phyloP scores from a whole-genome alignment of 2,888 invertebrate species.

The Microctonus hyperodae region DNA sequence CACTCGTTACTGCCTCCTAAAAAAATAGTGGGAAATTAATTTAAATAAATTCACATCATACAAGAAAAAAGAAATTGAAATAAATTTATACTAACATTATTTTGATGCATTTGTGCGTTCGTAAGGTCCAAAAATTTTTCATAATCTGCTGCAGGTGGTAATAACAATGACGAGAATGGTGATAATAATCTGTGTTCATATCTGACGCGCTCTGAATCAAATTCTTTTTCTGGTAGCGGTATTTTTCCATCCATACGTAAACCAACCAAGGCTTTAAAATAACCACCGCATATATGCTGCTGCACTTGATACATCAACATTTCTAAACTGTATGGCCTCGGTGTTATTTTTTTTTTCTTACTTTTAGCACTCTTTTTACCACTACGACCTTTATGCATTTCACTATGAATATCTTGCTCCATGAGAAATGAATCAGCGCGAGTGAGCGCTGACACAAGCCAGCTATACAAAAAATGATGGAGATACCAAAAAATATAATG shows the following conservation, averaged over 20 bases:
- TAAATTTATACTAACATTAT: conserved; percentile 50
- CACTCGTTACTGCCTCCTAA: conserved; percentile 56
- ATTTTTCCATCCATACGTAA: conserved; percentile 89
- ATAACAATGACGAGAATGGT: conserved; percentile 84
- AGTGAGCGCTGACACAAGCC: conserved; percentile 89
- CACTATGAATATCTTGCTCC: conserved; percentile 73
- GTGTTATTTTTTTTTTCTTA: conserved; percentile 74
- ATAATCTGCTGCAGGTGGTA: conserved; percentile 92
- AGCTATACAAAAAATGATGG: conserved; percentile 93
- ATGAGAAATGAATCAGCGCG: conserved; percentile 86
- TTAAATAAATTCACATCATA: conserved; percentile 2
- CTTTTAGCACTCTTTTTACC: conserved; percentile 67
- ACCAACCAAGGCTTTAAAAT: conserved; percentile 85
- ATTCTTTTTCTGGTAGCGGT: conserved; percentile 83
- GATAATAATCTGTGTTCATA: conserved; percentile 90
- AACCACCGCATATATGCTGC: conserved; percentile 94
- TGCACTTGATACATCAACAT: conserved; percentile 89
- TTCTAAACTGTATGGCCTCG: conserved; percentile 80
- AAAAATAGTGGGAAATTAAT: conserved; percentile 3
- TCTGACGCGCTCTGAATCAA: conserved; percentile 92
- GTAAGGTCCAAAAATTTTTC: conserved; percentile 88
- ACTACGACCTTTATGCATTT: conserved; percentile 60
- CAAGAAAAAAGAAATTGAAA: too few relatives aligned
- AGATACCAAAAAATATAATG: conserved; percentile 97
- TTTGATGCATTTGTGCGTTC: conserved; percentile 53